Conservation (phyloP, 2,888 invertebrate genomes). For the Rotaria socialis region DNA sequence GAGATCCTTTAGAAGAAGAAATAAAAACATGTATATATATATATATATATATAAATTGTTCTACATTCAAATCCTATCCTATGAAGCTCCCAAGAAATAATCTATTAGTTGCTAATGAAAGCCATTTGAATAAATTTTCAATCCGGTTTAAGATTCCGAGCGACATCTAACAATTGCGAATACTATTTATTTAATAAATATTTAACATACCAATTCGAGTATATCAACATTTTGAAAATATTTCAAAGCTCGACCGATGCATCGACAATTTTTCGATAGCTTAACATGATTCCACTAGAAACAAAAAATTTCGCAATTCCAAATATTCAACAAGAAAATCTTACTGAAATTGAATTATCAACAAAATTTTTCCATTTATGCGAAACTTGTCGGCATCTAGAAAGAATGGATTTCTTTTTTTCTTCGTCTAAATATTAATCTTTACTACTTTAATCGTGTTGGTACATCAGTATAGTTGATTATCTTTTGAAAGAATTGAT, state of each 20-base stretch:
- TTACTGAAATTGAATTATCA: background rate
- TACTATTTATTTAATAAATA: background rate
- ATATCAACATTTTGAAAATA: slow-evolving; percentile 25
- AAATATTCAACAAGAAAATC: background rate
- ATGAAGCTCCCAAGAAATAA: no score
- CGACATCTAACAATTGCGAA: no score
- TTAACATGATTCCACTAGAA: background rate
- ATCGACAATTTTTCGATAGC: background rate
- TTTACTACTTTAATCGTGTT: background rate
- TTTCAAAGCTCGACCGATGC: background rate
- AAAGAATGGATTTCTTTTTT: background rate
- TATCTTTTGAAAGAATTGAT: background rate
- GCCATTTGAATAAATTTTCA: no score
- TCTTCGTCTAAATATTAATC: no score
- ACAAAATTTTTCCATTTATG: background rate
- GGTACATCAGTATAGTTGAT: background rate
- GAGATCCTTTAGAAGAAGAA: background rate
- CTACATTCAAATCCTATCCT: no score
- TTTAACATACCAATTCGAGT: background rate
- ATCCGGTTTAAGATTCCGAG: no score
- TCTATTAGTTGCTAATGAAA: no score
- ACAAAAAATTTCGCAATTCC: background rate
- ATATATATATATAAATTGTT: no score
- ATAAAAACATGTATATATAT: background rate
- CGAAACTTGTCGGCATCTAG: slow-evolving; percentile 14